Evolutionary conservation across 2,797 vertebrate genomes (phyloP).

Genomic region (Cottoperca gobio): DNA sequence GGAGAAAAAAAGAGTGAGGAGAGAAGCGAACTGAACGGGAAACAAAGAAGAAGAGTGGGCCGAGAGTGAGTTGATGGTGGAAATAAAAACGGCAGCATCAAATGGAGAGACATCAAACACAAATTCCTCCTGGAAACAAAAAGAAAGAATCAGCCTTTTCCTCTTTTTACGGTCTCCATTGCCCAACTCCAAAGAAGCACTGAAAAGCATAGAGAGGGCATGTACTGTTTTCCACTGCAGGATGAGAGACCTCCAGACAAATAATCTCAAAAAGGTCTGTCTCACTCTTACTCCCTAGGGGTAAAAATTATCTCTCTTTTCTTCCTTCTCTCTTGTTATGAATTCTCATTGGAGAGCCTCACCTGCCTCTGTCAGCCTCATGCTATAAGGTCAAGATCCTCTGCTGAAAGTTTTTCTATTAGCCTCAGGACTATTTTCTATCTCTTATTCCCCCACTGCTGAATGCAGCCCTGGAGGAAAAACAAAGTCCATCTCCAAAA

Average conservation of each 20-base stretch:
- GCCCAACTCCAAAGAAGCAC: slow-evolving; percentile 16
- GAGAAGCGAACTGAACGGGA: neutral
- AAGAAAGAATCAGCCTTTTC: slow-evolving; percentile 25
- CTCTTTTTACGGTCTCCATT: slow-evolving; percentile 11
- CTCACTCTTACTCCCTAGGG: slow-evolving; percentile 54
- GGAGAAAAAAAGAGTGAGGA: neutral
- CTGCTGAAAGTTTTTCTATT: slow-evolving; percentile 67
- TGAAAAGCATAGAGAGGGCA: slow-evolving; percentile 33
- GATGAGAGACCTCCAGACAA: slow-evolving; percentile 49
- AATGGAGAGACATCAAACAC: slow-evolving; percentile 44
- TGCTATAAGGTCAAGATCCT: slow-evolving; percentile 69
- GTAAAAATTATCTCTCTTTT: slow-evolving; percentile 43
- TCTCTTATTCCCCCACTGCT: slow-evolving; percentile 46
- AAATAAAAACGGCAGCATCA: slow-evolving; percentile 34
- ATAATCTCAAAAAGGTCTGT: slow-evolving; percentile 54
- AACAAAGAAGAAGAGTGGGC: slow-evolving; percentile 21
- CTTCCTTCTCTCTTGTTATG: slow-evolving; percentile 42
- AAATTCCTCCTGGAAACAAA: slow-evolving; percentile 32
- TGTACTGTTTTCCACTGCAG: slow-evolving; percentile 26
- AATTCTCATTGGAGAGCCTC: slow-evolving; percentile 61
- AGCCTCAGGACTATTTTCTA: slow-evolving; percentile 67
- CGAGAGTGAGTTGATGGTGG: slow-evolving; percentile 19
- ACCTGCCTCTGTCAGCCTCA: slow-evolving; percentile 50
- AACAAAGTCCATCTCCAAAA: slow-evolving; percentile 71
- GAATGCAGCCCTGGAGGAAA: slow-evolving; percentile 58